Evolutionary conservation across 2,888 invertebrate genomes (phyloP), one percentile per base, ranked within the genome.

Genomic region (Protonemura montana): DNA sequence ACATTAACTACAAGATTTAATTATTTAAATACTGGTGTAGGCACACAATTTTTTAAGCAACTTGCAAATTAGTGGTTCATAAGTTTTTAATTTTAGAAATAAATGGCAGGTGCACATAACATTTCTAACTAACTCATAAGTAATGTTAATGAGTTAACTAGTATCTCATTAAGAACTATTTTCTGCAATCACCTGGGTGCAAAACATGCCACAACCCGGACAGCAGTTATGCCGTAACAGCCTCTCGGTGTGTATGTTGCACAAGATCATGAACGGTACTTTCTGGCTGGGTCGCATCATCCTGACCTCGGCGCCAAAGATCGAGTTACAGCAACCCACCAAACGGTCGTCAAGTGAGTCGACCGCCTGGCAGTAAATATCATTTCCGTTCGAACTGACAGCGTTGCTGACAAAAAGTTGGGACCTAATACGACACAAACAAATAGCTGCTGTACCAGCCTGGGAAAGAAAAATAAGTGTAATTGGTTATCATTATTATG

Each of bases 161-260:
- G 10, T 35, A 35, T 35, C 35, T 35, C 35, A 35, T 35, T 6
- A 35, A n/a, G n/a, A n/a, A n/a, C n/a, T n/a, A 35, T 35, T 35
- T 35, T 10, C 35, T 6, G 10, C 59, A 42, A 26, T 89, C 89
- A 96, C 96, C 94, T 97, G 97, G 6, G 97, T 95, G 90, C 98
- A 98, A 91, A 97, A 98, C 85, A 97, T 92, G 6, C 98, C 97
- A 91, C 98, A 98, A 0, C 95, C 95, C 0, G 98, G 96, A 90
- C 98, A 98, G 91, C 97, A 97, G 91, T 97, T 97, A 91, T 98
- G 98, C 76, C 94, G 92, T 21, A 94, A 92, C 87, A 98, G 92
- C 87, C 97, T 94, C 89, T 95, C 94, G 87, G 94, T 93, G 91
- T 98, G 98, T 89, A 95, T 93, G 84, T 94, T 93, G 91, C 98